Percentiles rank a stretch among this genome's conserved stretches.
These are phyloP conservation scores for Anniella stebbinsi DNA, from an alignment of 2,797 vertebrate genomes.

Conservation along the genomic window DNA sequence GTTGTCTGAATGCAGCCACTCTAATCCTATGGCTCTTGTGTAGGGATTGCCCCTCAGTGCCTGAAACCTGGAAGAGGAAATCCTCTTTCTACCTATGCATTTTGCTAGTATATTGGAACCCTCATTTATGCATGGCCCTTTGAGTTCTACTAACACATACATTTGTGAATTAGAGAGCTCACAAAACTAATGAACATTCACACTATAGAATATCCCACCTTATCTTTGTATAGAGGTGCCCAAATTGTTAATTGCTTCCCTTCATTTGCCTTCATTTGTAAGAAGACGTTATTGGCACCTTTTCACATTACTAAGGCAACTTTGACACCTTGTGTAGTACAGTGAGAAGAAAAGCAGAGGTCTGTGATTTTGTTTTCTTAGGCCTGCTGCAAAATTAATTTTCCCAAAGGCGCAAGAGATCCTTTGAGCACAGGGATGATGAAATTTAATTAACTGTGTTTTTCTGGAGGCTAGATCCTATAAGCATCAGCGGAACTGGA, in stretches of 20 bases:
- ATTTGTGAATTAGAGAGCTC: background rate
- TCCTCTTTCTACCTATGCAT: no score
- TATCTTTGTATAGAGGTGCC: background rate
- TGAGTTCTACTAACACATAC: background rate
- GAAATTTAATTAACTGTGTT: constrained; percentile 32
- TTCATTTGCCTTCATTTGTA: background rate
- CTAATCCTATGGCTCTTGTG: background rate
- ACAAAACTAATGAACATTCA: background rate
- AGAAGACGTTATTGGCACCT: background rate
- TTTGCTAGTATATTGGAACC: background rate
- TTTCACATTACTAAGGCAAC: background rate
- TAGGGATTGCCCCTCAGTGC: background rate
- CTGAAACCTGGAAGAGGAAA: no score
- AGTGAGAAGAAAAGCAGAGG: background rate
- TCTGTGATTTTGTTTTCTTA: constrained; percentile 7
- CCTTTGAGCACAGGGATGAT: constrained; percentile 25
- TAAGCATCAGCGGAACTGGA: constrained; percentile 64
- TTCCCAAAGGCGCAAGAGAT: constrained; percentile 14
- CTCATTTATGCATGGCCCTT: background rate
- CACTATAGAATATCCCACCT: background rate
- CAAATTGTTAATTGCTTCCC: background rate
- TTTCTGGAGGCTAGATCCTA: constrained; percentile 51
- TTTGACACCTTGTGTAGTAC: background rate
- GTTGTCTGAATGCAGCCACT: no score
- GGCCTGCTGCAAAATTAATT: constrained; percentile 15